Evolutionary conservation across 37 sponge, comb jelly and placozoan species (phyloP), one percentile per base, ranked within the genome.

Genomic region (Hormiphora californensis): DNA sequence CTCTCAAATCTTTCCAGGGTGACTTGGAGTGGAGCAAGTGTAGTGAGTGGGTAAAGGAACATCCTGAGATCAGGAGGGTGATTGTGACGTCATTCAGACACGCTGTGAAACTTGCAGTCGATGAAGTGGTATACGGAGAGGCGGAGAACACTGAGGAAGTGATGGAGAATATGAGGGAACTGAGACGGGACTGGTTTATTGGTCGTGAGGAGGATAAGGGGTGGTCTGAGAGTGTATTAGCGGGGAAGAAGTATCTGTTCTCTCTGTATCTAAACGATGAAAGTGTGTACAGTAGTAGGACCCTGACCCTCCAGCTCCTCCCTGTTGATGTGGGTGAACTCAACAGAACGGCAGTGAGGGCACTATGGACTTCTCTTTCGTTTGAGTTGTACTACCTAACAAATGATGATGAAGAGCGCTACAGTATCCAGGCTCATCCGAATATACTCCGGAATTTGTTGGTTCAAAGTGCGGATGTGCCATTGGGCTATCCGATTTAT

Each of bases 331-430:
- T 92, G 15, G 93, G 91, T 8, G 40, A 40, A 34, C 88, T 94
- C 36, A 92, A 91, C 63, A 39, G 86, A 17, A 90, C 86, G 54
- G 86, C 87, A 28, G 87, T 92, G 3, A 69, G 69, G 17, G 88
- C 88, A 2, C 41, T 91, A 15, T 94, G 95, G 95, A 54, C 89
- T 25, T 86, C 92, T 54, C 69, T 92, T 54, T 59, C 89, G 7
- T 54, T 91, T n/a, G 95, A 94, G 73, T 87, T 94, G 46, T 63
- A 90, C 54, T 94, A 94, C 55, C 86, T 94, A 46, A 92, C 91
- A 32, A 91, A 94, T 51, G 95, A 94, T 85, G 95, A 94, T 49
- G 95, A 94, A 54, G 95, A 94, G 85, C 65, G 95, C 2, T 91
- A 94, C 89, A 94, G 95, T 87, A 92, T 94, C 33, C 95, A 94